A percentile compares a stretch with the other conserved stretches of the same genome.
phyloP scores from a whole-genome alignment of 2,888 invertebrate genomes.

The Alcis repandata region DNA sequence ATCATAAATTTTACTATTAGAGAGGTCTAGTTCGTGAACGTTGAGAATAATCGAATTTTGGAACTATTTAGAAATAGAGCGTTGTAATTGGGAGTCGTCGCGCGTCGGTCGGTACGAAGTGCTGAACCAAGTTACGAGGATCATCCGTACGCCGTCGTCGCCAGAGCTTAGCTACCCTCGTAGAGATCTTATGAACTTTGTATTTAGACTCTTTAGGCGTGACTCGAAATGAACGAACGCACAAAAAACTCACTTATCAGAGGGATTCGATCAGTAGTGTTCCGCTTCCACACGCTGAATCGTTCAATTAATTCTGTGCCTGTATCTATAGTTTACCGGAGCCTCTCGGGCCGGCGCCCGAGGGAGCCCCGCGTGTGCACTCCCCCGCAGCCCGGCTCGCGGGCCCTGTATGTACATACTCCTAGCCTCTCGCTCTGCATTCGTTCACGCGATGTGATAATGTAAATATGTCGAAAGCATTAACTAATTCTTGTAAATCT shows the following conservation, averaged over 20 bases:
- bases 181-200: constrained; percentile 63
- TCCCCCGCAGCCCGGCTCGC: constrained; percentile 2
- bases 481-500: constrained; percentile 63
- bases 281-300: constrained; percentile 55
- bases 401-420: constrained; percentile 48
- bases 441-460: constrained; percentile 72
- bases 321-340: constrained; percentile 37
- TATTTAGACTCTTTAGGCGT: constrained; percentile 57
- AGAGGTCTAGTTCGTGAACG: constrained; percentile 30
- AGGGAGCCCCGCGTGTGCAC: not conserved
- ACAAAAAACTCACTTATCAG: constrained; percentile 56
- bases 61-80: constrained; percentile 36
- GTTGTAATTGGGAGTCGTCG: constrained; percentile 39
- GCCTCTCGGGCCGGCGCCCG: not conserved
- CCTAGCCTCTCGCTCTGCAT: constrained; percentile 51
- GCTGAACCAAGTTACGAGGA: constrained; percentile 23
- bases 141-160: constrained; percentile 47
- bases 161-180: constrained; percentile 67
- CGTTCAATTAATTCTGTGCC: constrained; percentile 69
- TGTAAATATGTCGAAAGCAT: constrained; percentile 70
- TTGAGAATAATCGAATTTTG: constrained; percentile 33
- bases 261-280: constrained; percentile 47
- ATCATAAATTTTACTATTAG: constrained; percentile 23
- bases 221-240: constrained; percentile 65
- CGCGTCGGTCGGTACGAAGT: constrained; percentile 37